A percentile compares a stretch with the other conserved stretches of the same genome.
These are phyloP conservation scores for Sinotaia quadrata DNA, from an alignment of 2,888 invertebrate genomes.

Conservation along the genomic window DNA sequence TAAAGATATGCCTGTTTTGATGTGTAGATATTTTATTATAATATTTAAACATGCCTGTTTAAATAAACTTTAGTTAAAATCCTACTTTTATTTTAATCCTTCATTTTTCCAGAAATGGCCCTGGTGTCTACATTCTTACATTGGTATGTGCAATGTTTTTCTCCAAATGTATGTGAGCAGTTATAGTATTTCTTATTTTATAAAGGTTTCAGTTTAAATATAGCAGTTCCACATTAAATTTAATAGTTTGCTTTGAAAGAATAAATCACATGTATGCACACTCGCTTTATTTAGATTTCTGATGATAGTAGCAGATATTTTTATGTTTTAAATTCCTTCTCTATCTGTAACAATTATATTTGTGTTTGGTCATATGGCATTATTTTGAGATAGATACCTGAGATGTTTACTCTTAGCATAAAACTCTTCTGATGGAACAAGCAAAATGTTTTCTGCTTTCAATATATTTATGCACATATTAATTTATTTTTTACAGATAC, in stretches of 20 bases:
- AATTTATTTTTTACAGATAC: conserved; percentile 57
- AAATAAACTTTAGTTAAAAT: not conserved
- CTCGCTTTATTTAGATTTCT: too few species aligned
- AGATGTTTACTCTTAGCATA: too few species aligned
- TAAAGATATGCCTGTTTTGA: too few species aligned
- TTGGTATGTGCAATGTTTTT: conserved; percentile 55
- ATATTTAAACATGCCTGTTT: too few species aligned
- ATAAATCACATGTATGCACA: too few species aligned
- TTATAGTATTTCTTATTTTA: too few species aligned
- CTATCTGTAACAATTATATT: not conserved
- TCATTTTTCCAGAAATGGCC: conserved; percentile 62
- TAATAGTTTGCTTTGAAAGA: not conserved
- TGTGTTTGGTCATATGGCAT: not conserved
- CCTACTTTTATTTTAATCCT: not conserved
- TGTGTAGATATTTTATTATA: too few species aligned
- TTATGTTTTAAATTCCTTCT: too few species aligned
- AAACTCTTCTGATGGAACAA: not conserved
- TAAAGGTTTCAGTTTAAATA: too few species aligned
- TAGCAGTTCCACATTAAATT: not conserved
- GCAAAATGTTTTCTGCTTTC: not conserved
- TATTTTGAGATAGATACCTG: too few species aligned
- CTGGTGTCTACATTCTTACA: conserved; percentile 69
- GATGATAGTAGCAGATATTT: too few species aligned
- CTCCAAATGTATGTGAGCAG: too few species aligned
- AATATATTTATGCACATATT: not conserved